Evolutionary conservation across 2,888 invertebrate species (phyloP).

Genomic region (Azorinus chamasolen): DNA sequence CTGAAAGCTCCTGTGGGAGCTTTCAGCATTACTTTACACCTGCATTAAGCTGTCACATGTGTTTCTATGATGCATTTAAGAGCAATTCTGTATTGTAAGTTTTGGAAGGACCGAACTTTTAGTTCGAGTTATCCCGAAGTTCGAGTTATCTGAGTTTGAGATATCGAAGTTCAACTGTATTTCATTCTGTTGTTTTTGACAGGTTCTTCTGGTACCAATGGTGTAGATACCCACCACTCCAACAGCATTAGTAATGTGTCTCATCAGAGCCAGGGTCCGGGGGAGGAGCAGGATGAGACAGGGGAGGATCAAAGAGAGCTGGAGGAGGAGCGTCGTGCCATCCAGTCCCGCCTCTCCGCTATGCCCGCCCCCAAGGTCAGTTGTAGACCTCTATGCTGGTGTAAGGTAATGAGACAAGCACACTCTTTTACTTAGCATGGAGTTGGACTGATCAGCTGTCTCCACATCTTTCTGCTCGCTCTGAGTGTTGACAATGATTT

Average conservation of each 20-base stretch:
- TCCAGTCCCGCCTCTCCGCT: conserved; percentile 79
- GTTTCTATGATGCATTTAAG: too few relatives aligned
- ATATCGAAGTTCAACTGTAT: too few relatives aligned
- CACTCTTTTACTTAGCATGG: conserved; percentile 29
- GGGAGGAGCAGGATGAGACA: conserved; percentile 80
- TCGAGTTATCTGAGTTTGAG: too few relatives aligned
- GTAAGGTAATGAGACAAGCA: conserved; percentile 39
- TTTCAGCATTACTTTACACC: too few relatives aligned
- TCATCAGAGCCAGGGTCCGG: conserved; percentile 60
- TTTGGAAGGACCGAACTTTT: too few relatives aligned
- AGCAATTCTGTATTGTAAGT: too few relatives aligned
- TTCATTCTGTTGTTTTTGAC: too few relatives aligned
- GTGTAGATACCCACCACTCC: conserved; percentile 44
- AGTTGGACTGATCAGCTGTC: neutral
- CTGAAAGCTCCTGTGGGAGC: too few relatives aligned
- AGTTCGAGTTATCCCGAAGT: too few relatives aligned
- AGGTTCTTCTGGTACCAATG: conserved; percentile 46
- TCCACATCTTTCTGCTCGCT: too few relatives aligned
- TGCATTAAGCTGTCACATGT: too few relatives aligned
- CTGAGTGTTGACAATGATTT: too few relatives aligned
- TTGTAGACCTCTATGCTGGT: conserved; percentile 45
- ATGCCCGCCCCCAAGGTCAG: conserved; percentile 83
- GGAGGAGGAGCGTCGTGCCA: conserved; percentile 79
- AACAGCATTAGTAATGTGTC: conserved; percentile 60
- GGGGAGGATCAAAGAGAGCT: conserved; percentile 73